Conservation (phyloP, 2,113 vertebrate species). For the Upupa epops region DNA sequence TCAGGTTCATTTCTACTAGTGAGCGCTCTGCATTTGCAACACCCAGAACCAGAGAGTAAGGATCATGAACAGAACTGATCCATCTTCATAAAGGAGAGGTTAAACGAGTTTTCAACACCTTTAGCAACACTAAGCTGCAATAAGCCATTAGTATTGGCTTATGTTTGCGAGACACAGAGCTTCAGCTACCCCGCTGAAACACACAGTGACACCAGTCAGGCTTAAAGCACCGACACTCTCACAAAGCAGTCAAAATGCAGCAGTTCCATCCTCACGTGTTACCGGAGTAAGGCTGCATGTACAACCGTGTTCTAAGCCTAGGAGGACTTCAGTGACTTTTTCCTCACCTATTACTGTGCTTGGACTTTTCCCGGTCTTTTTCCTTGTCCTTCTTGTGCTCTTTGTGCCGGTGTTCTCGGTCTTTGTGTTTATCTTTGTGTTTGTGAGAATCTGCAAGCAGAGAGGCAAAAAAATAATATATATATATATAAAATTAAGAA, state of each 20-base stretch:
- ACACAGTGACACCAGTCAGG: background rate
- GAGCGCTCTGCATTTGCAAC: background rate
- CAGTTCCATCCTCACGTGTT: background rate
- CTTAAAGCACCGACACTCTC: constrained; percentile 1
- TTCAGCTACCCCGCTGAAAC: background rate
- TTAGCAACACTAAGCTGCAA: background rate
- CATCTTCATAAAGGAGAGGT: background rate
- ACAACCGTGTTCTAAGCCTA: background rate
- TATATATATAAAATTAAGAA: background rate
- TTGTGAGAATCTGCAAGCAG: constrained; percentile 89
- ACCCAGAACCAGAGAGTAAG: background rate
- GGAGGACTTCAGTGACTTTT: background rate
- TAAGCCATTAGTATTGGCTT: background rate
- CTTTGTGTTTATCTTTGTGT: constrained; percentile 97
- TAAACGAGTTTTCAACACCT: background rate
- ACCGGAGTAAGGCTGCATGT: background rate
- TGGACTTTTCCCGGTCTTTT: constrained; percentile 89
- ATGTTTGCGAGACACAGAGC: background rate
- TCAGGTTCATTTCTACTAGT: background rate
- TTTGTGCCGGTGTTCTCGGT: constrained; percentile 94
- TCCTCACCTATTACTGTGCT: constrained; percentile 91
- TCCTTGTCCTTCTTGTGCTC: constrained; percentile 97
- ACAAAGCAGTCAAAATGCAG: background rate
- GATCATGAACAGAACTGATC: background rate
- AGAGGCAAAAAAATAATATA: constrained; percentile 46